Base-by-base conservation (phyloP, 2,797 vertebrate species). In the Neoniphon sammara region DNA sequence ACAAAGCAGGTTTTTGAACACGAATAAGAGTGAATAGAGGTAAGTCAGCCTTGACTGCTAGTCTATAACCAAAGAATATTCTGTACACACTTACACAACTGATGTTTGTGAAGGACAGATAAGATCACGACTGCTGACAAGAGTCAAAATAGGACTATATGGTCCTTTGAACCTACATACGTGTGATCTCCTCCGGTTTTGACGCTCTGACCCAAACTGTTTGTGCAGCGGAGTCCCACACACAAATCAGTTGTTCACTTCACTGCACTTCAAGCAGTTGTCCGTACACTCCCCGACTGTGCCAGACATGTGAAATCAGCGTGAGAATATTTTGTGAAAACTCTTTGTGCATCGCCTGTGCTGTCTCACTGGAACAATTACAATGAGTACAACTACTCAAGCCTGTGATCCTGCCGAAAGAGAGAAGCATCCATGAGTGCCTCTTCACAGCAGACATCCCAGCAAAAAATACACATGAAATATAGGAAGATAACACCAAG, bases 291-390 rank as follows among this genome's bases (percentile, higher is more conserved):
- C 12, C 15, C 53, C 9, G 60, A 73, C 66, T 11, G 17, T 30
- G 31, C 56, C 70, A 73, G 61, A 78, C 61, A 53, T 27, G 70
- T 73, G 53, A 73, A 79, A 60, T 65, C 57, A 14, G 39, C 14
- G 18, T 5, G 53, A 68, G 66, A 71, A 46, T 77, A 50, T 73
- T 53, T 70, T 67, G 67, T 59, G 50, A 78, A 47, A 71, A 59
- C 27, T 31, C 57, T 73, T 60, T 39, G 57, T 81, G 62, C 25
- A 1, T 54, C n/a, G 39, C 50, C 56, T 72, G 73, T 55, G 8
- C 5, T n/a, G 61, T 73, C 53, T 79, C 49, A 8, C 11, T 52
- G 55, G 73, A 78, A 78, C 78, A 80, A 27, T 78, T 71, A 58
- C 31, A 57, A 27, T 23, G 42, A 70, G 57, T 65, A 46, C 36